Evolutionary conservation across 2,113 vertebrate genomes (phyloP), one percentile per base, ranked within the genome.

Genomic region (Odontophorus gujanensis): DNA sequence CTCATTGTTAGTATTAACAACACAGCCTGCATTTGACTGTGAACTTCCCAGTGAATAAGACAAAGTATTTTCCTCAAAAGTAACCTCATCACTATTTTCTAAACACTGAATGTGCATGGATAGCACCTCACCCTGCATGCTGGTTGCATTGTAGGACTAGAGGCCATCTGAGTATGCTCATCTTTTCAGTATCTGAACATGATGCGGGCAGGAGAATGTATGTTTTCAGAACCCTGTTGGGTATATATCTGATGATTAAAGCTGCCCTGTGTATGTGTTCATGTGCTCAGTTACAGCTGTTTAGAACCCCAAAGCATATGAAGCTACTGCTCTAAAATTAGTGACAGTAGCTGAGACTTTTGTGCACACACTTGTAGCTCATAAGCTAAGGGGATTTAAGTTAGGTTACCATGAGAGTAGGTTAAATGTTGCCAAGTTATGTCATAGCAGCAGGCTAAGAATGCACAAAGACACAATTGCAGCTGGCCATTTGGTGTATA

Each of bases 181-280:
- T 10, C 7, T 91, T 13, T 32, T 68, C 24, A 28, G 38, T 43
- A 76, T 71, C 34, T 30, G 40, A 3, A 0, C 50, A 24, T 73
- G 55, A 55, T 6, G 13, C 26, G 67, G 47, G 36, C 25, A 28
- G 34, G 68, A 51, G 24, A 20, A 7, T 38, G n/a, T 36, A 25
- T 28, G 24, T 51, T 50, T 50, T 69, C 34, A 34, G n/a, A 53
- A 1, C 2, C 2, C 17, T 36, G 0, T 10, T 71, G 13, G 16
- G 50, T 26, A 36, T 78, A 3, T 78, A 32, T 43, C 36, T 4
- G 4, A 19, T 75, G 42, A 32, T 67, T 40, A 38, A 9, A 47
- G 36, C 71, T 79, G 25, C 51, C 36, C 26, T 28, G 14, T 45
- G 9, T 42, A 34, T 13, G 3, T 15, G 19, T 71, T 85, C 67